Evolutionary conservation across 2,797 vertebrate genomes (phyloP).

Genomic region (Taenioides sp.): DNA sequence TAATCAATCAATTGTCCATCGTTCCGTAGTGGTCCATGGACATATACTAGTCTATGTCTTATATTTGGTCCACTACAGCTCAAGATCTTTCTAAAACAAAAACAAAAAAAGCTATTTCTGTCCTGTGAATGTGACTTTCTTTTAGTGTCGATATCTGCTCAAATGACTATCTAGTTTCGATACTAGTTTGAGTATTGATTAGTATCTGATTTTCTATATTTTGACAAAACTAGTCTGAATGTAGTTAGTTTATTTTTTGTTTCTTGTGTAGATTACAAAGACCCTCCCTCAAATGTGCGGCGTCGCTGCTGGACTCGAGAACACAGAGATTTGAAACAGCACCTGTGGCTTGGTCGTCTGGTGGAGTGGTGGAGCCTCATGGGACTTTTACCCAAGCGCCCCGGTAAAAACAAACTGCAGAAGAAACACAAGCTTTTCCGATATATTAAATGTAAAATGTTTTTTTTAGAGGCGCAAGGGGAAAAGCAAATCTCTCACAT

Average conservation of each 20-base stretch:
- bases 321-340: conserved; percentile 46
- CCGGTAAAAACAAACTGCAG: conserved; percentile 36
- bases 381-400: conserved; percentile 63
- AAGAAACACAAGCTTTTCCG: not conserved
- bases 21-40: no score
- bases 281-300: conserved; percentile 18
- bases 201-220: no score
- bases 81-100: no score
- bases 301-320: conserved; percentile 47
- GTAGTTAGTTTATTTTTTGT: conserved; percentile 40
- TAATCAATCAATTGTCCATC: no score
- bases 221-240: not conserved
- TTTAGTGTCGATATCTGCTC: no score
- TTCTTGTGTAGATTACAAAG: conserved; percentile 34
- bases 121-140: no score
- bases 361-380: conserved; percentile 71
- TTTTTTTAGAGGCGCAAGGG: conserved; percentile 57
- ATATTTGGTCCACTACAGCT: no score
- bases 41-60: no score
- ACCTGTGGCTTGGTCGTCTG: conserved; percentile 65
- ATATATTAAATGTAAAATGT: conserved; percentile 1
- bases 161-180: no score
- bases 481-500: conserved; percentile 62
- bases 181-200: no score
- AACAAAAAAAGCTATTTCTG: no score